These are phyloP conservation scores for Euborellia annulipes DNA, from an alignment of 1,140 invertebrate species.

Conservation along the genomic window DNA sequence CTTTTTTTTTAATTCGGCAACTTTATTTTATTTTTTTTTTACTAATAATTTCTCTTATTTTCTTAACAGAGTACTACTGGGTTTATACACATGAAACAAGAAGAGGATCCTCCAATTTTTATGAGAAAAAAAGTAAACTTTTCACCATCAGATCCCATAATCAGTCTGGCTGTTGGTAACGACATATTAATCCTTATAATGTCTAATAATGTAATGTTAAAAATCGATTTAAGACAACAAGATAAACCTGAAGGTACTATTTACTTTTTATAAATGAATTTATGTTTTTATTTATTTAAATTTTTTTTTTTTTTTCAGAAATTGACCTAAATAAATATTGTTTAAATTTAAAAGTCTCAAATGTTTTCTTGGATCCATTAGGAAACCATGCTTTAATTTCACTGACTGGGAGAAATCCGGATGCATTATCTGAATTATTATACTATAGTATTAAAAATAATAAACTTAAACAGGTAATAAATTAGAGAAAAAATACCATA, in stretches of 20 bases:
- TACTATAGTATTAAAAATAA: constrained; percentile 53
- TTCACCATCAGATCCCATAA: constrained; percentile 56
- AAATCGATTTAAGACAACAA: constrained; percentile 67
- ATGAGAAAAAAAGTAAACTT: constrained; percentile 62
- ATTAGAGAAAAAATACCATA: too few species aligned
- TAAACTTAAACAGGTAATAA: constrained; percentile 45
- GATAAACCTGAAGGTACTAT: constrained; percentile 56
- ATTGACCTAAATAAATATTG: constrained; percentile 27
- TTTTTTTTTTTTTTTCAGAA: constrained; percentile 18
- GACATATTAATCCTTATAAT: constrained; percentile 72
- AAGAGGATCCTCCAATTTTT: constrained; percentile 59
- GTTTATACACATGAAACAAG: constrained; percentile 48
- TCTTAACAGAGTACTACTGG: constrained; percentile 35
- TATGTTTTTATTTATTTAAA: constrained; percentile 3
- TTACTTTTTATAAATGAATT: constrained; percentile 3
- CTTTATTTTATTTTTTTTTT: too few species aligned
- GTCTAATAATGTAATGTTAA: constrained; percentile 61
- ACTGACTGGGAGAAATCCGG: constrained; percentile 43
- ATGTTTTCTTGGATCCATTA: constrained; percentile 71
- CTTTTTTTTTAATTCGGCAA: too few species aligned
- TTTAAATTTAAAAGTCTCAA: constrained; percentile 37
- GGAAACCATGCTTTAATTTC: constrained; percentile 71
- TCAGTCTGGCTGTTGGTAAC: constrained; percentile 63
- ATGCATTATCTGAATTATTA: constrained; percentile 51
- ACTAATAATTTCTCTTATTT: too few species aligned